Evolutionary conservation across 1,140 invertebrate species (phyloP).

Genomic region (Drosophila tsacasi): DNA sequence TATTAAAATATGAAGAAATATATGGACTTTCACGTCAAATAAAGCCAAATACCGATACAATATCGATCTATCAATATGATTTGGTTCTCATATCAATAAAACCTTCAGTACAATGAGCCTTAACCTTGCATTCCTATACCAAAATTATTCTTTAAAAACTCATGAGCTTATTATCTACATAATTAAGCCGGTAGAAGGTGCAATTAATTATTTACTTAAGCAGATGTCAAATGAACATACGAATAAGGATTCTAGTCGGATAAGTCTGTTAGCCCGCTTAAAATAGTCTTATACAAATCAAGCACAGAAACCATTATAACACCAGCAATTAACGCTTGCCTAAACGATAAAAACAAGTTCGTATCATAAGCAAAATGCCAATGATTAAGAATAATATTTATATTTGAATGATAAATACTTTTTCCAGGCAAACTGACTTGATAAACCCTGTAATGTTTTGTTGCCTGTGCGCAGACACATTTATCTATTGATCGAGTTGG

Average conservation of each 20-base stretch:
- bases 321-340: background rate
- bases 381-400: background rate
- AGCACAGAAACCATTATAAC: background rate
- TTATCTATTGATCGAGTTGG: conserved; percentile 39
- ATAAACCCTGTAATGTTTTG: conserved; percentile 1
- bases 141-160: background rate
- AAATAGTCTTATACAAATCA: background rate
- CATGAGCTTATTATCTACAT: background rate
- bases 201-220: background rate
- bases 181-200: background rate
- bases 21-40: background rate
- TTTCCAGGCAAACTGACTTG: conserved; percentile 1
- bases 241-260: background rate
- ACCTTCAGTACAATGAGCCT: background rate
- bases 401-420: conserved; percentile 9
- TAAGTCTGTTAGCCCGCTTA: background rate
- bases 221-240: background rate
- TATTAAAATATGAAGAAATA: background rate
- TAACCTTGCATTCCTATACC: conserved; percentile 4
- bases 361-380: background rate
- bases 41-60: background rate
- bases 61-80: background rate
- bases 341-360: background rate
- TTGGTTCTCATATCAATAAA: background rate
- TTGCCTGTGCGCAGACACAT: background rate